Conservation (phyloP, 2,888 invertebrate species). For the Chouioia cunea region DNA sequence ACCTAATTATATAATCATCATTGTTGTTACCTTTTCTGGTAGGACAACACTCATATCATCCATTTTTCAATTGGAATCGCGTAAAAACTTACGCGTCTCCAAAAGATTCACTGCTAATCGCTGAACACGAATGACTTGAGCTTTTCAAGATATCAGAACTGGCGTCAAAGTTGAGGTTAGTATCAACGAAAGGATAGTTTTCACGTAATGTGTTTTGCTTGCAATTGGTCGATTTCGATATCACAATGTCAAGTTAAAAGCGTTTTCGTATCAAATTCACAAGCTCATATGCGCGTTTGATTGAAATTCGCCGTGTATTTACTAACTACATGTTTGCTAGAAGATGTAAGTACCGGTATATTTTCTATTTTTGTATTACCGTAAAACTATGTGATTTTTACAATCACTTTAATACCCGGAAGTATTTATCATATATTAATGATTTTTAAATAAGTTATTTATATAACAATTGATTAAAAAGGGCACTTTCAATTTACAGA, state of each 20-base stretch:
- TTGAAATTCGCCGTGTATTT: too few species aligned
- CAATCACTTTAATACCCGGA: neutral
- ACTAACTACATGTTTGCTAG: too few species aligned
- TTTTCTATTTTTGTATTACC: neutral
- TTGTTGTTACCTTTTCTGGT: slow-evolving; percentile 81
- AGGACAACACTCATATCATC: slow-evolving; percentile 86
- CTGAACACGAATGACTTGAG: slow-evolving; percentile 60
- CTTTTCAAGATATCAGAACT: slow-evolving; percentile 51
- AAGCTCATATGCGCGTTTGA: too few species aligned
- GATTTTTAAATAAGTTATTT: too few species aligned
- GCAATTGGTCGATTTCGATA: too few species aligned
- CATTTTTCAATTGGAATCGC: slow-evolving; percentile 70
- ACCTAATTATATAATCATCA: neutral
- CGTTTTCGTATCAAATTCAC: too few species aligned
- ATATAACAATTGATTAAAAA: too few species aligned
- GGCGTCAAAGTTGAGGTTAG: slow-evolving; percentile 31
- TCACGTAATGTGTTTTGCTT: neutral
- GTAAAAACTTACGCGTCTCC: slow-evolving; percentile 7
- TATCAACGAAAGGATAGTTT: slow-evolving; percentile 20
- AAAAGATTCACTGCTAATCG: slow-evolving; percentile 7
- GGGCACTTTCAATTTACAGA: too few species aligned
- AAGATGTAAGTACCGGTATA: neutral
- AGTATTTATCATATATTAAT: too few species aligned
- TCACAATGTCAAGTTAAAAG: too few species aligned
- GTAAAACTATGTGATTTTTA: neutral